Evolutionary conservation across 2,888 invertebrate species (phyloP).

Genomic region (Bombylius discolor): DNA sequence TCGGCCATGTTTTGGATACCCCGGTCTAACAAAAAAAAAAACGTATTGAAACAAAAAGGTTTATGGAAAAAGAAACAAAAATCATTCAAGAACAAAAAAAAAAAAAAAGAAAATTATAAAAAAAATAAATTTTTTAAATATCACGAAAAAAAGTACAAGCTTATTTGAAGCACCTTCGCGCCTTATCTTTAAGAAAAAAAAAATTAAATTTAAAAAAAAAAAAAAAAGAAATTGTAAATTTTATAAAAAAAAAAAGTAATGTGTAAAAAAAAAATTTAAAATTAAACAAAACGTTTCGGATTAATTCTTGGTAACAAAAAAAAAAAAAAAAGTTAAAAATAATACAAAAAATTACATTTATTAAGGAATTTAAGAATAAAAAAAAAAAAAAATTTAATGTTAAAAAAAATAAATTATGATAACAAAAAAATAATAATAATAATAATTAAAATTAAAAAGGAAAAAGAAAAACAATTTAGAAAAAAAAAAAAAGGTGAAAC

Average conservation of each 20-base stretch:
- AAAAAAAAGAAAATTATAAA: conserved; percentile 24
- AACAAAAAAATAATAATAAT: conserved; percentile 19
- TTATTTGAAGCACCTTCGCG: conserved; percentile 61
- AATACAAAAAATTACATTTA: neutral
- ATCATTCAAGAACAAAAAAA: conserved; percentile 18
- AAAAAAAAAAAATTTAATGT: conserved; percentile 8
- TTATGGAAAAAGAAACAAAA: conserved; percentile 8
- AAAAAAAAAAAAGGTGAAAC: conserved; percentile 15
- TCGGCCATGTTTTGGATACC: conserved; percentile 42
- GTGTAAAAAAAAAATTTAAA: conserved; percentile 20
- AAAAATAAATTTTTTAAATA: conserved; percentile 29
- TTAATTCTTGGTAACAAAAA: conserved; percentile 8
- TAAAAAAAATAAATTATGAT: conserved; percentile 18
- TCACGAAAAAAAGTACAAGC: conserved; percentile 54
- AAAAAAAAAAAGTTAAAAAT: neutral
- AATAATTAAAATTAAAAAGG: conserved; percentile 22
- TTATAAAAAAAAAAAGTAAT: conserved; percentile 37
- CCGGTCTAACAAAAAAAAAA: conserved; percentile 37
- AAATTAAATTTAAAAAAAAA: conserved; percentile 13
- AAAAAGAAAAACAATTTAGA: conserved; percentile 23
- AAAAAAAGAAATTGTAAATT: conserved; percentile 17
- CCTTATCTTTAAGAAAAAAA: conserved; percentile 50
- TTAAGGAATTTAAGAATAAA: neutral
- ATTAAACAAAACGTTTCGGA: conserved; percentile 12
- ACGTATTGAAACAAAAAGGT: conserved; percentile 19